Evolutionary conservation across 2,797 vertebrate genomes (phyloP), one percentile per base, ranked within the genome.

Genomic region (Heliangelus exortis): DNA sequence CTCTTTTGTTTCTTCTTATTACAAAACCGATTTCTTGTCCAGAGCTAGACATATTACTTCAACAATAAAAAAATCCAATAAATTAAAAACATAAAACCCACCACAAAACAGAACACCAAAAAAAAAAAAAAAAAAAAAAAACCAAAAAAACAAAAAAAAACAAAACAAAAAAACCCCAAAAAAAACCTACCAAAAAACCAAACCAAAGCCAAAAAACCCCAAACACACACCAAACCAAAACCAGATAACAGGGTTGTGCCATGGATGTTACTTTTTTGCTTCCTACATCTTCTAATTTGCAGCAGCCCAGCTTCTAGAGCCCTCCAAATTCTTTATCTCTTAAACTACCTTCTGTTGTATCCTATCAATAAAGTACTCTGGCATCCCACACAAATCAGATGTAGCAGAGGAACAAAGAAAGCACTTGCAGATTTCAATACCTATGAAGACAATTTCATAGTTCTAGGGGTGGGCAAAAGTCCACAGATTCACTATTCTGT

Each of bases 331-430:
- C 45, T 48, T 85, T 77, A 36, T 79, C 41, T 84, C 59, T 59
- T 47, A 68, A 77, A 26, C 45, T 88, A 51, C 43, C 67, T 95
- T 68, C 54, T 86, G n/a, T n/a, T 90, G 45, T 51, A 68, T 21
- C 36, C 50, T 84, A 69, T 41, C 45, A 23, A 41, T 63, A 9
- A 6, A 3, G 26, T 39, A 29, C 5, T 26, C n/a, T 36, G 76
- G 69, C 79, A 93, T 36, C 79, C 65, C 23, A 80, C 75, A 45
- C 43, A 57, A 77, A 36, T 34, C 33, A 83, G 28, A 71, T 71
- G 31, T 4, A 74, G 22, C 45, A 88, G 45, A 84, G 13, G 33
- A 84, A 73, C 77, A 96, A 93, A 95, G 55, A 95, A 95, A 92
- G 58, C 48, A 50, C 45, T 81, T 61, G 29, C 33, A 80, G 50